phyloP scores from a whole-genome alignment of 2,113 vertebrate genomes.

The Phocoena phocoena region DNA sequence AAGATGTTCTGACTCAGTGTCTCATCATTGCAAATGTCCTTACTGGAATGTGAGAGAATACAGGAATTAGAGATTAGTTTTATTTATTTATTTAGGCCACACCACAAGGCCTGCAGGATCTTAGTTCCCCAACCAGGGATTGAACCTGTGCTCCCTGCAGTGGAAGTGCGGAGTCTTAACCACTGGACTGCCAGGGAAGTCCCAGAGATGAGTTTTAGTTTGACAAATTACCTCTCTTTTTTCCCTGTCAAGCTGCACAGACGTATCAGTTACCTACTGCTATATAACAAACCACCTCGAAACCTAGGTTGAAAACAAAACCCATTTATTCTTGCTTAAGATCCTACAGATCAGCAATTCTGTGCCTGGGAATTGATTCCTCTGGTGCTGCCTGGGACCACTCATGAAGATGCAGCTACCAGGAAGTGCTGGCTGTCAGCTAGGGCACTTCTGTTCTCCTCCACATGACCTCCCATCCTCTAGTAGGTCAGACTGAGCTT shows the following conservation, averaged over 20 bases:
- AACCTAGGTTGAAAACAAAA: neutral
- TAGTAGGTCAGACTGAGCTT: neutral
- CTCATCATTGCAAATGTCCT: conserved; percentile 11
- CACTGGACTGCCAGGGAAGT: neutral
- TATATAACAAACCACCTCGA: neutral
- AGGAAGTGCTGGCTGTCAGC: neutral
- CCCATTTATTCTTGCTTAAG: neutral
- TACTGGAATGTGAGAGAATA: conserved; percentile 7
- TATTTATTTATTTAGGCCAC: neutral
- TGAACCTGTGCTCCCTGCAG: neutral
- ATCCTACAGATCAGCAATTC: neutral
- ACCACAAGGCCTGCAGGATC: neutral
- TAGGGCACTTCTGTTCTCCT: neutral
- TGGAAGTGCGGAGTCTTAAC: neutral
- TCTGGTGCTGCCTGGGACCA: neutral
- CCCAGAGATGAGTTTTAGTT: neutral
- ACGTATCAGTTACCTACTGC: neutral
- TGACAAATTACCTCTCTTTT: neutral
- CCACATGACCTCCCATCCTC: neutral
- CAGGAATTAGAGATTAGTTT: neutral
- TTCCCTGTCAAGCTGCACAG: neutral
- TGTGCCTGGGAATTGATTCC: neutral
- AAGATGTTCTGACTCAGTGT: neutral
- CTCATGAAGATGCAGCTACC: neutral
- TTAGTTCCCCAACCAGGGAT: neutral